Conservation (phyloP, 2,797 vertebrate genomes). For the Mycteria americana region DNA sequence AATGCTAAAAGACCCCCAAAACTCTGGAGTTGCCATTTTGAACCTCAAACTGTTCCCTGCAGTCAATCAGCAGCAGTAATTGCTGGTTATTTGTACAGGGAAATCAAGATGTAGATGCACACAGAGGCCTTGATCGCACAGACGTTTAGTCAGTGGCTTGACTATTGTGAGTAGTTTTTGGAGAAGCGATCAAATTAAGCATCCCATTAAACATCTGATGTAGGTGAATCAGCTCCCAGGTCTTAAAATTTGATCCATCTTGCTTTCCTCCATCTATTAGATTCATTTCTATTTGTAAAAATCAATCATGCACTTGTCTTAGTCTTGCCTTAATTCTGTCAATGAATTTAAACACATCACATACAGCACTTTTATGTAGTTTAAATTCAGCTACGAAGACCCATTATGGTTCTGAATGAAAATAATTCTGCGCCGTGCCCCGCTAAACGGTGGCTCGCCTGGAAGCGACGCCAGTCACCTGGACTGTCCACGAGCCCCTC, state of each 20-base stretch:
- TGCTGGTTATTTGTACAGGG: neutral
- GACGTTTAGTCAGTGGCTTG: constrained; percentile 9
- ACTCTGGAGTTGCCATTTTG: neutral
- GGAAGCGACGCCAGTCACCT: neutral
- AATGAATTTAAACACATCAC: neutral
- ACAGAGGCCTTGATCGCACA: neutral
- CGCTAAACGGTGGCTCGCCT: neutral
- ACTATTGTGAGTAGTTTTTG: constrained; percentile 15
- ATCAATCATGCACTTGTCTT: neutral
- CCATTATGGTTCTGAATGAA: neutral
- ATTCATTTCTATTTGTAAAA: neutral
- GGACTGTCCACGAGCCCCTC: neutral
- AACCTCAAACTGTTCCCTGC: neutral
- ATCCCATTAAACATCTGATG: constrained; percentile 32
- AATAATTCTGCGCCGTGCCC: neutral
- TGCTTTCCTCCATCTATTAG: neutral
- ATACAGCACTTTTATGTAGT: neutral
- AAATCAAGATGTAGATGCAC: constrained; percentile 16
- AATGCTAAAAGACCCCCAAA: neutral
- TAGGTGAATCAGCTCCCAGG: constrained; percentile 3
- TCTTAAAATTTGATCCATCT: neutral
- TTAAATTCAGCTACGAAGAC: neutral
- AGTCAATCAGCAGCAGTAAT: neutral
- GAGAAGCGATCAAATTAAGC: constrained; percentile 44
- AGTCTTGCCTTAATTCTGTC: neutral